phyloP scores from a whole-genome alignment of 2,888 invertebrate genomes.

The Dione juno region DNA sequence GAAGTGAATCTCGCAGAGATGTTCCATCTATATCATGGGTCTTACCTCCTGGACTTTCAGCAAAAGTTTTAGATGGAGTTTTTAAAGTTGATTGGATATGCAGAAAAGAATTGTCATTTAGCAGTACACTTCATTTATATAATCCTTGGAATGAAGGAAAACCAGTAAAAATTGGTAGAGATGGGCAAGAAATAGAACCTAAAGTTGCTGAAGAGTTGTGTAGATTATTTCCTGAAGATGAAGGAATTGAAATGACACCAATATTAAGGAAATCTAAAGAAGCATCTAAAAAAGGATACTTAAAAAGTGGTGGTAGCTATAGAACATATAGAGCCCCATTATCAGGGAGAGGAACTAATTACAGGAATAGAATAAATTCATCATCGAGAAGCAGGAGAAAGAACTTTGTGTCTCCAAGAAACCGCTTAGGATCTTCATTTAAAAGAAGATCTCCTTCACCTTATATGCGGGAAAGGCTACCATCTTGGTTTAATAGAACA shows the following conservation, averaged over 20 bases:
- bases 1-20: conserved; percentile 94
- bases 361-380: conserved; percentile 79
- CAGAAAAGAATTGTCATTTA: conserved; percentile 96
- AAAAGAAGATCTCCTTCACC: conserved; percentile 85
- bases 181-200: conserved; percentile 99
- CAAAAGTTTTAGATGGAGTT: conserved; percentile 96
- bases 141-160: conserved; percentile 99
- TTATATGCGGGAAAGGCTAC: conserved; percentile 83
- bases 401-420: conserved; percentile 86
- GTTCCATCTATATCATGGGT: conserved; percentile 96
- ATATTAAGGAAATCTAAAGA: conserved; percentile 94
- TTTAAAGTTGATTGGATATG: conserved; percentile 99
- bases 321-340: conserved; percentile 77
- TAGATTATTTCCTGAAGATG: conserved; percentile 96
- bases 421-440: conserved; percentile 81
- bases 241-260: conserved; percentile 94
- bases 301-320: conserved; percentile 80
- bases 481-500: conserved; percentile 85
- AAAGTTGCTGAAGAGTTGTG: conserved; percentile 97
- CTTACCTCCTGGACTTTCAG: conserved; percentile 95
- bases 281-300: conserved; percentile 86
- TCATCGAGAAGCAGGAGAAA: conserved; percentile 84
- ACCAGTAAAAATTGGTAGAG: conserved; percentile 99
- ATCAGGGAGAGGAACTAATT: conserved; percentile 71
- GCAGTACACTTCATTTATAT: conserved; percentile 94